Conservation (phyloP, 2,113 vertebrate species). For the Amphiprion percula region DNA sequence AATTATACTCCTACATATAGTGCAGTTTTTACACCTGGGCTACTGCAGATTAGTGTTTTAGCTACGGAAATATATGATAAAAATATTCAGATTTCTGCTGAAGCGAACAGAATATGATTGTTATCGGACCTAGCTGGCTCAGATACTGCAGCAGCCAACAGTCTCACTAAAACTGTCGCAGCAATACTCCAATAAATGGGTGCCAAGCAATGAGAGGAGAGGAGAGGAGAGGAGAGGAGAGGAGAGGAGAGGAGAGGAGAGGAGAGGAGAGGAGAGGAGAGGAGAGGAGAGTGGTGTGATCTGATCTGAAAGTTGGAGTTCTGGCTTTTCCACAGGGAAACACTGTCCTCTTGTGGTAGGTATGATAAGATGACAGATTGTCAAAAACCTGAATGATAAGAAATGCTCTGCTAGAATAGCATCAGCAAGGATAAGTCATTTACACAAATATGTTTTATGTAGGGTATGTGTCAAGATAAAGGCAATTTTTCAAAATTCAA, state of each 20-base stretch:
- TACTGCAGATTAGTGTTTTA: too few relatives aligned
- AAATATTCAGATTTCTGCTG: neutral
- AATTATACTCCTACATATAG: too few relatives aligned
- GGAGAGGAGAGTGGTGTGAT: too few relatives aligned
- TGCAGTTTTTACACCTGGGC: too few relatives aligned
- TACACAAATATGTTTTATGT: neutral
- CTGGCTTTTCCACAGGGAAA: conserved; percentile 39
- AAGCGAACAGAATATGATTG: neutral
- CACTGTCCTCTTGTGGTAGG: conserved; percentile 73
- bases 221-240: neutral
- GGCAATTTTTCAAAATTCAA: too few relatives aligned
- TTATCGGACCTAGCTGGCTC: neutral
- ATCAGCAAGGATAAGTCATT: neutral
- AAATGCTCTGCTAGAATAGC: neutral
- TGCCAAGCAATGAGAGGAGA: neutral
- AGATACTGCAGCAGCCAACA: neutral
- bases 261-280: too few relatives aligned
- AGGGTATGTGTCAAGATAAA: too few relatives aligned
- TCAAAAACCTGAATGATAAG: neutral
- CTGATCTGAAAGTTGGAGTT: neutral
- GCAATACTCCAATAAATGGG: neutral
- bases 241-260: neutral
- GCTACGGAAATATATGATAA: too few relatives aligned
- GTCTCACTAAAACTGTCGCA: neutral
- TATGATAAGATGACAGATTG: neutral